These are phyloP conservation scores for Elanoides forficatus DNA, from an alignment of 2,113 vertebrate species.

Conservation along the genomic window DNA sequence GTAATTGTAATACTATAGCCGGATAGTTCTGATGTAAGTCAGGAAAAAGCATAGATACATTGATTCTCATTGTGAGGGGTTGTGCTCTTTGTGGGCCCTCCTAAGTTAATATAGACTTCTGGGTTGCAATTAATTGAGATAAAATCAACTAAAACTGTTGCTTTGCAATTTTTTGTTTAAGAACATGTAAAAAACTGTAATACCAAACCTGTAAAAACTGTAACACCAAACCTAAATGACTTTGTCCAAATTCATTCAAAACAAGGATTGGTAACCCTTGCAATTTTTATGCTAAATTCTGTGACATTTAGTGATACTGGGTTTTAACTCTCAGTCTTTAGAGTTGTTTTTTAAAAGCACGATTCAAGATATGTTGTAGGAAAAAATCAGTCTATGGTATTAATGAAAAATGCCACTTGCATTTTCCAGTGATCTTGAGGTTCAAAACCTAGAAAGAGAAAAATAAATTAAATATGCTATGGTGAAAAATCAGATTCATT, in stretches of 20 bases:
- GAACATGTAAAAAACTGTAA: not conserved
- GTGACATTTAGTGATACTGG: rapidly evolving
- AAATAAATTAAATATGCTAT: not conserved
- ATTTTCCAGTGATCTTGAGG: not conserved
- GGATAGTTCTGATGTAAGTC: not conserved
- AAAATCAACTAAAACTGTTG: not conserved
- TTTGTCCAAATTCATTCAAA: not conserved
- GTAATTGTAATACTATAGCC: not conserved
- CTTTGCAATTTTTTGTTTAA: not conserved
- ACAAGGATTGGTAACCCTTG: not conserved
- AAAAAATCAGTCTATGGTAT: not conserved
- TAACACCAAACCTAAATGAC: not conserved
- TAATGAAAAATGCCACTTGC: not conserved
- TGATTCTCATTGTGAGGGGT: not conserved
- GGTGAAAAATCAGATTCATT: not conserved
- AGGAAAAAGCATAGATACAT: not conserved
- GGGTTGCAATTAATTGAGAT: not conserved
- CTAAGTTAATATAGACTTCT: not conserved
- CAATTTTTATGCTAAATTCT: not conserved
- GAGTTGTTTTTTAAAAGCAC: not conserved
- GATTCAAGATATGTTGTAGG: not conserved
- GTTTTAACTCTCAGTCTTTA: not conserved
- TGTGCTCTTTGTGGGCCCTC: not conserved
- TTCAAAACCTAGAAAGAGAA: not conserved
- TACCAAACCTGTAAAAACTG: not conserved